Evolutionary conservation across 2,113 vertebrate genomes (phyloP).

Genomic region (Oncorhynchus kisutch): DNA sequence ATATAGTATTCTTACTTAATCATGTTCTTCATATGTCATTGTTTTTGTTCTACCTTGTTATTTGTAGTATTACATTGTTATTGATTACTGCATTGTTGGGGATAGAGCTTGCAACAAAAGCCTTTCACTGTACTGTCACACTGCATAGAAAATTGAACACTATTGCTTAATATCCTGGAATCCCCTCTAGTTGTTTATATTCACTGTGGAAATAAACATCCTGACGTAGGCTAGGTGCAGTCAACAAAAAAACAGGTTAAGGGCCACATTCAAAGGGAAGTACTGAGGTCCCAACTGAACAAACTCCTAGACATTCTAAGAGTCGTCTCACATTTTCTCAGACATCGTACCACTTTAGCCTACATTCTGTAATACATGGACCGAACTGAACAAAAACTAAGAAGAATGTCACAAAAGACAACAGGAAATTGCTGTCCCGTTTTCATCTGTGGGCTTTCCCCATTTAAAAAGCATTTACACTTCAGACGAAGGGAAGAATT

Average conservation of each 20-base stretch:
- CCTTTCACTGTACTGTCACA: no score
- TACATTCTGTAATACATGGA: slow-evolving; percentile 37
- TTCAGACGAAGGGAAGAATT: slow-evolving; percentile 53
- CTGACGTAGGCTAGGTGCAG: slow-evolving; percentile 14
- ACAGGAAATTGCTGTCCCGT: slow-evolving; percentile 67
- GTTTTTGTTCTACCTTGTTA: no score
- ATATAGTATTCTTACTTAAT: no score
- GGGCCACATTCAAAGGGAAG: neutral
- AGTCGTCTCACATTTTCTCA: slow-evolving; percentile 25
- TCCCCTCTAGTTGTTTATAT: no score
- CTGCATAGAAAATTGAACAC: no score
- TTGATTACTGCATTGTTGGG: no score
- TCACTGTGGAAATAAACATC: no score
- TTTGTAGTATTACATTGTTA: no score
- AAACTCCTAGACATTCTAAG: slow-evolving; percentile 17
- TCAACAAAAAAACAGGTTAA: slow-evolving; percentile 21
- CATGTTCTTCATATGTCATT: no score
- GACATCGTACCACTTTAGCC: slow-evolving; percentile 41
- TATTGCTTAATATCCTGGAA: no score
- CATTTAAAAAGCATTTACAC: slow-evolving; percentile 56
- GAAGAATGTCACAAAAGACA: slow-evolving; percentile 41
- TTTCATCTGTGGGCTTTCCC: slow-evolving; percentile 46
- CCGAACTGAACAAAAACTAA: slow-evolving; percentile 14
- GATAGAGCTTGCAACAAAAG: no score
- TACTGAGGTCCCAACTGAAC: neutral